Evolutionary conservation across 2,113 vertebrate species (phyloP), one percentile per base, ranked within the genome.

Genomic region (Engystomops pustulosus): DNA sequence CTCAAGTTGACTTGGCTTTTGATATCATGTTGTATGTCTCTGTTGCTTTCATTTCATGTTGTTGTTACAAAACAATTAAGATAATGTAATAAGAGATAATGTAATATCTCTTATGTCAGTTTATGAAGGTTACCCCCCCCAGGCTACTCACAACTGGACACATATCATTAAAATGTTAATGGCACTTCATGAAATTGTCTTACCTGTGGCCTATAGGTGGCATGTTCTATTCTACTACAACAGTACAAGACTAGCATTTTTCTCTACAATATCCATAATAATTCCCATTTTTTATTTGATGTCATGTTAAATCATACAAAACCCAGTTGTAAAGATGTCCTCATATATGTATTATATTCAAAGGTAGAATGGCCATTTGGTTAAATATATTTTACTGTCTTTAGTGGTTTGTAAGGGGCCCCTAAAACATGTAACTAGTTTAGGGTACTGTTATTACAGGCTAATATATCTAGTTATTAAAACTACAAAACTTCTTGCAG

Each of bases 1-100:
- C 76, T 83, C 84, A 23, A 84, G 79, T 72, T 89, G 62, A 36
- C 76, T 30, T 79, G 25, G 62, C 72, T 77, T 78, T 84, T 77
- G 45, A 53, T 84, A 77, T 68, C 34, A 67, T 55, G 41, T 84
- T 53, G 49, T 79, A 49, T 58, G 65, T 70, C 75, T 44, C 74
- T 85, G 62, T 68, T 77, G 83, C 74, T 58, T 25, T 68, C 79
- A 70, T 45, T 65, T 47, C 45, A 70, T 12, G 36, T 79, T 60
- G 20, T 70, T 87, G 87, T 89, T 78, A 51, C 8, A 25, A 51
- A n/a, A 58, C 53, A 80, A 1, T 82, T 18, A 47, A 25, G 62
- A 25, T 8, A 44, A 5, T 20, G 45, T n/a, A 32, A 51, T 25
- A 30, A 32, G 47, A 76, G 30, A 45, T 20, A 49, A 3, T n/a